A percentile compares a stretch with the other conserved stretches of the same genome.
phyloP scores from a whole-genome alignment of 2,888 invertebrate genomes.

The Tupiocoris notatus region DNA sequence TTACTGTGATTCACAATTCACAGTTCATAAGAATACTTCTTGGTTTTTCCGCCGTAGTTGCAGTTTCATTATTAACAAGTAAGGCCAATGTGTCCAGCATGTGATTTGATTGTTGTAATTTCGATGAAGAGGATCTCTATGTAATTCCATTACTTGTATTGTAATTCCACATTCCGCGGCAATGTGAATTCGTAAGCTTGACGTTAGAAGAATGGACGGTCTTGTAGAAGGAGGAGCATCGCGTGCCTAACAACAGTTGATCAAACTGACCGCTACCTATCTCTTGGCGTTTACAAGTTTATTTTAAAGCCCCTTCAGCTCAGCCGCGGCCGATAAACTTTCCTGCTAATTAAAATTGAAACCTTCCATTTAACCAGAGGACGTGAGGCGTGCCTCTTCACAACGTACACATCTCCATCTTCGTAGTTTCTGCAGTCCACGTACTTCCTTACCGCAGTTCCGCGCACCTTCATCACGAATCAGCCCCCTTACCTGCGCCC shows the following conservation, averaged over 20 bases:
- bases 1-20: too few relatives aligned
- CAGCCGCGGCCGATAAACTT: constrained; percentile 26
- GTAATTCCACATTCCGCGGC: not conserved
- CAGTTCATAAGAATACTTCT: too few relatives aligned
- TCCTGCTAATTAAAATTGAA: constrained; percentile 39
- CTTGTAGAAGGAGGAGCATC: constrained; percentile 20
- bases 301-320: constrained; percentile 35
- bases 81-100: too few relatives aligned
- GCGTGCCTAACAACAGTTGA: constrained; percentile 40
- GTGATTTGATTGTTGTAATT: too few relatives aligned
- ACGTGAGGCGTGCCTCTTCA: constrained; percentile 3
- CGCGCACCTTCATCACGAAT: not conserved
- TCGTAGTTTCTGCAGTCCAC: not conserved
- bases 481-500: not conserved
- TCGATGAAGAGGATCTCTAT: too few relatives aligned
- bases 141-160: too few relatives aligned
- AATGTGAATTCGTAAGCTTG: not conserved
- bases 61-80: too few relatives aligned
- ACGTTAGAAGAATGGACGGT: not conserved
- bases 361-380: constrained; percentile 38
- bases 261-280: constrained; percentile 42
- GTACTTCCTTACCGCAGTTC: not conserved
- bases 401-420: constrained; percentile 20
- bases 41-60: too few relatives aligned
- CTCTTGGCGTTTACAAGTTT: constrained; percentile 41